phyloP scores from a whole-genome alignment of 2,113 vertebrate species.

The Nicator chloris region DNA sequence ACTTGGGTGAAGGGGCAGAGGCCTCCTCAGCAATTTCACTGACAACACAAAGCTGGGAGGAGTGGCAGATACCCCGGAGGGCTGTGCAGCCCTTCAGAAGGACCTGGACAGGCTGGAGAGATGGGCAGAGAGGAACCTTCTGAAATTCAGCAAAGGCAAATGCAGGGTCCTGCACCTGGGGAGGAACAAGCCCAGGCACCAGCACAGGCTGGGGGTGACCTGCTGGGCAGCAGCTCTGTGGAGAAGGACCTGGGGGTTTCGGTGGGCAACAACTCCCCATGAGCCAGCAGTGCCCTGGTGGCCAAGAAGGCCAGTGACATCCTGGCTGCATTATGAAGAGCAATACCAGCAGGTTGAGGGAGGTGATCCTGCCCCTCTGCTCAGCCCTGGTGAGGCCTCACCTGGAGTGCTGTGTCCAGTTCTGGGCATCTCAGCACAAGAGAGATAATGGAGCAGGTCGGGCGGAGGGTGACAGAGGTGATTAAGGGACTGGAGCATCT shows the following conservation, averaged over 20 bases:
- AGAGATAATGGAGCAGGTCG: fast-evolving
- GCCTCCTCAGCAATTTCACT: not conserved
- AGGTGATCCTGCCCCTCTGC: not conserved
- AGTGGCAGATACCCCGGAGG: not conserved
- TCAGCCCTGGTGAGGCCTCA: too few species aligned
- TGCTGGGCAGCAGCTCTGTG: not conserved
- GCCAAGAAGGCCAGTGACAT: not conserved
- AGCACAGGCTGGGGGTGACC: not conserved
- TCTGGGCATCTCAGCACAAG: not conserved
- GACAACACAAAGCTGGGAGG: not conserved
- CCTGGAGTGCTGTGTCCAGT: not conserved
- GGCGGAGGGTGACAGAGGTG: fast-evolving
- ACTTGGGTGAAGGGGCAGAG: not conserved
- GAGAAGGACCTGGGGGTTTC: not conserved
- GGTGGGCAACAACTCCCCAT: not conserved
- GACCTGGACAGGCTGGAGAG: not conserved
- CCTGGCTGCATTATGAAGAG: fast-evolving
- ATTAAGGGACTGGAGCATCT: not conserved
- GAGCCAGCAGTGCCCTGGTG: not conserved
- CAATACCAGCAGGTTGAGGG: fast-evolving
- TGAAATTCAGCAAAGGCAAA: not conserved
- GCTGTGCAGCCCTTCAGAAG: not conserved
- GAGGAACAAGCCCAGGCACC: not conserved
- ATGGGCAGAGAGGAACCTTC: not conserved
- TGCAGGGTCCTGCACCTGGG: not conserved